A percentile compares a stretch with the other conserved stretches of the same genome.
phyloP scores from a whole-genome alignment of 2,797 vertebrate species.

The Pseudotriccus pelzelni region DNA sequence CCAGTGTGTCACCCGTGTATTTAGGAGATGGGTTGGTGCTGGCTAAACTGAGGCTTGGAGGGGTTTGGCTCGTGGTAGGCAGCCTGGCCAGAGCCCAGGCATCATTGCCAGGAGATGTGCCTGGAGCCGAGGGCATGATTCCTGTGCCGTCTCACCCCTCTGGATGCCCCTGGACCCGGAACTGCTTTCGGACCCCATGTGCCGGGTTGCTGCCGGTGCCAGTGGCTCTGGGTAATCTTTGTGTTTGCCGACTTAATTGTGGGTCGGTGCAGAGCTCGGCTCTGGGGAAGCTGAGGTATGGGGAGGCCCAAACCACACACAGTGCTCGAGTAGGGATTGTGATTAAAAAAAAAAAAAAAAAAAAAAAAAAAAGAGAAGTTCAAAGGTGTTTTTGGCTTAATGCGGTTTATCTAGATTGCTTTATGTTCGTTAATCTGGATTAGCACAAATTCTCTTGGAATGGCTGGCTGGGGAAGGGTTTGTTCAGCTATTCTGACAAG shows the following conservation, averaged over 20 bases:
- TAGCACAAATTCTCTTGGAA: conserved; percentile 49
- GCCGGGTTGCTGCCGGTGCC: background rate
- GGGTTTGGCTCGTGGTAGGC: background rate
- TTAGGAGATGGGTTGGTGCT: background rate
- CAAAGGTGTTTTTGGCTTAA: conserved; percentile 59
- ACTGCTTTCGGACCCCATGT: background rate
- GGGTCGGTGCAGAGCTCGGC: background rate
- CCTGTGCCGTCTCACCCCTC: fast-evolving
- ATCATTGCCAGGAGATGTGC: fast-evolving
- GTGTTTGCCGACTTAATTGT: background rate
- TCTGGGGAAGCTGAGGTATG: background rate
- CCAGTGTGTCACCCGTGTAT: background rate
- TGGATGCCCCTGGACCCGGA: background rate
- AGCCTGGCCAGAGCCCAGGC: background rate
- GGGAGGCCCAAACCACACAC: conserved; percentile 55
- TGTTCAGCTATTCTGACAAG: background rate
- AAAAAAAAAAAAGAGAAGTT: conserved; percentile 34
- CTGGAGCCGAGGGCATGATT: background rate
- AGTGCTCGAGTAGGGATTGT: background rate
- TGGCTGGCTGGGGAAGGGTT: conserved; percentile 20
- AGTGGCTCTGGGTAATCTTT: background rate
- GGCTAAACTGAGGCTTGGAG: conserved; percentile 33
- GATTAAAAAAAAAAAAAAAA: conserved; percentile 5
- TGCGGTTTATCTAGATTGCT: conserved; percentile 64
- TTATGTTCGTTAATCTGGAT: conserved; percentile 56